Percentiles rank a stretch among this genome's conserved stretches.
These are phyloP conservation scores for Alexandromys fortis DNA, from an alignment of 2,113 vertebrate genomes.

Conservation along the genomic window DNA sequence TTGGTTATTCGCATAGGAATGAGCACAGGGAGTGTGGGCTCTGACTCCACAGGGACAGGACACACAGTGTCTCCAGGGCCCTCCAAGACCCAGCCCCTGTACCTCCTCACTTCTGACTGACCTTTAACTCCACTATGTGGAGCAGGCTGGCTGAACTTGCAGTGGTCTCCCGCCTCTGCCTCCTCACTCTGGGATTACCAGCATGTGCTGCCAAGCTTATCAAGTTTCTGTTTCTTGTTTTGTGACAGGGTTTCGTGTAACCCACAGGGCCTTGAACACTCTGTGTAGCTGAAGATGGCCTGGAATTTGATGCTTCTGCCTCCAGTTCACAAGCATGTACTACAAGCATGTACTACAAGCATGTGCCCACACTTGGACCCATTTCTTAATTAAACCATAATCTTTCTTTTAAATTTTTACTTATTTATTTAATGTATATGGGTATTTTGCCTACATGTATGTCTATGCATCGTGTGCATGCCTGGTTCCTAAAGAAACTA, in stretches of 20 bases:
- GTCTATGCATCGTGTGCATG: background rate
- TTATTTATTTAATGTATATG: background rate
- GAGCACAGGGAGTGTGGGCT: fast-evolving
- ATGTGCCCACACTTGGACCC: background rate
- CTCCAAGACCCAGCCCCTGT: background rate
- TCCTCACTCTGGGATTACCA: background rate
- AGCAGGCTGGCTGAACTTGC: background rate
- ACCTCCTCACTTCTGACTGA: background rate
- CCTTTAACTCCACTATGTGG: background rate
- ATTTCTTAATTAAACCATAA: background rate
- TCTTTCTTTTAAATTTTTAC: background rate
- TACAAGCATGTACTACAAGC: background rate
- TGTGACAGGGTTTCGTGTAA: background rate
- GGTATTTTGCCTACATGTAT: too few relatives aligned
- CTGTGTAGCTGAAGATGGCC: background rate
- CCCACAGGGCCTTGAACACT: background rate
- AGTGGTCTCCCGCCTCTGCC: background rate
- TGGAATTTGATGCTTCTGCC: background rate
- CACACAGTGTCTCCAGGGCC: background rate
- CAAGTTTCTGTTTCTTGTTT: background rate
- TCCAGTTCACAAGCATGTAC: background rate
- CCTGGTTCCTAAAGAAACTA: background rate
- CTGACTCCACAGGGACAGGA: fast-evolving
- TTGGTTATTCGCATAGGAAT: background rate
- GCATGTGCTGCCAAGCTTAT: background rate